phyloP scores from a whole-genome alignment of 2,888 invertebrate genomes.

The Polymixis flavicincta region DNA sequence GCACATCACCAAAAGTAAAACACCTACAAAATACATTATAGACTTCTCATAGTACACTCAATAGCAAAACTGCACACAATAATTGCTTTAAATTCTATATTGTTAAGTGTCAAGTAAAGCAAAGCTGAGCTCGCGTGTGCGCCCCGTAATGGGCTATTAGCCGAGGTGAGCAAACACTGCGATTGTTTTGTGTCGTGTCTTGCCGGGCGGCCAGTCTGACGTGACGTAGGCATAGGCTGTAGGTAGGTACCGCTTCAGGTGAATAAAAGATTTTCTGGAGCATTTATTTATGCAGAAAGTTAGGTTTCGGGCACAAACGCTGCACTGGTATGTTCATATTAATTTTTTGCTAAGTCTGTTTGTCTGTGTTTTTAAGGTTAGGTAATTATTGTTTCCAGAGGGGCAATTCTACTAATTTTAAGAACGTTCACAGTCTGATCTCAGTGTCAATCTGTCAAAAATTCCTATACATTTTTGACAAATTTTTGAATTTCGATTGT shows the following conservation, averaged over 20 bases:
- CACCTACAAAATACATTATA: background rate
- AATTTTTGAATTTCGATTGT: no score
- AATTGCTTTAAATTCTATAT: conserved; percentile 60
- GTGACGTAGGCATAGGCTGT: conserved; percentile 30
- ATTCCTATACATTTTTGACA: no score
- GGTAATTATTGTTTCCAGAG: background rate
- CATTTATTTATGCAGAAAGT: background rate
- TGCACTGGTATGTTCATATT: background rate
- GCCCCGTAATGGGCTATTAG: conserved; percentile 79
- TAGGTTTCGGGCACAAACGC: background rate
- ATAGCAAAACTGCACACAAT: conserved; percentile 44
- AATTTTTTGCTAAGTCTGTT: background rate
- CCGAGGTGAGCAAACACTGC: conserved; percentile 75
- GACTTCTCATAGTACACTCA: background rate
- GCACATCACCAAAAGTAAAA: background rate
- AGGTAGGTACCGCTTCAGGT: conserved; percentile 21
- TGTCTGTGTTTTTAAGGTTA: background rate
- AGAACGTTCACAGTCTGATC: no score
- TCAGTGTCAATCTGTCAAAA: no score
- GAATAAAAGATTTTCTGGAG: conserved; percentile 14
- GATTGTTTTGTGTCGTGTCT: conserved; percentile 79
- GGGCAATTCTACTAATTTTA: no score
- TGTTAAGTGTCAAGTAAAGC: conserved; percentile 60
- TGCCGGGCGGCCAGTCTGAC: conserved; percentile 37
- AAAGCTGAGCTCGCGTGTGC: conserved; percentile 65